Base-by-base conservation (phyloP, 2,113 vertebrate species). In the Mobula birostris region DNA sequence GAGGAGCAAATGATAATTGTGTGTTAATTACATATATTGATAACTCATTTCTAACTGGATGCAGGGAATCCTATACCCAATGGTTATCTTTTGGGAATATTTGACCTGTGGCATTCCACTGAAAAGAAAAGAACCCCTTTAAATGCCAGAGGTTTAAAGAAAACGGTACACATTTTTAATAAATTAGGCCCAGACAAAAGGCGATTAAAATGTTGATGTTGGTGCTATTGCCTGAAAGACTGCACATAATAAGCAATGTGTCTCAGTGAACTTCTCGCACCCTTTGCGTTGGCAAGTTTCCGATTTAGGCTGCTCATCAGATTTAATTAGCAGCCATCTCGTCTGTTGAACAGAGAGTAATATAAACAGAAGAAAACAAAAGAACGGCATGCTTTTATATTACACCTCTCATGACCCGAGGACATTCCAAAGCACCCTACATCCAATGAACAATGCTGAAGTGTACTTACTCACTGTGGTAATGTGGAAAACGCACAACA, bases 191-290 rank as follows among this genome's bases (percentile, higher is more conserved):
- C 9, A 79, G n/a, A 79, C n/a, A n/a, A 79, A 77, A 79, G 32
- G 15, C 12, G 32, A 36, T 79, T 79, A 79, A 79, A 79, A 79
- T 79, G 77, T 36, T 79, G 77, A 36, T 36, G 77, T 36, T 79
- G 77, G n/a, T 36, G n/a, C 32, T 36, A 12, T 36, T 79, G n/a
- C 77, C 77, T 36, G n/a, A 79, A 79, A 79, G 77, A 14, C 77
- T 79, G 27, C 32, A 36, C 3, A 79, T 12, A 79, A 79, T 79
- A 36, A 79, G 77, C 77, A 79, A 36, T 36, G 5, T 77, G 77
- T 36, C 77, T 79, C n/a, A 79, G 77, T 79, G n/a, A 79, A 79
- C 77, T 36, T n/a, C 77, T 79, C 77, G 36, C 77, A 79, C 77
- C 77, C 77, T 36, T 11, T 36, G 77, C 32, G 2, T 79, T 79